Conservation (phyloP, 2,113 vertebrate species). For the Entelurus aequoreus region DNA sequence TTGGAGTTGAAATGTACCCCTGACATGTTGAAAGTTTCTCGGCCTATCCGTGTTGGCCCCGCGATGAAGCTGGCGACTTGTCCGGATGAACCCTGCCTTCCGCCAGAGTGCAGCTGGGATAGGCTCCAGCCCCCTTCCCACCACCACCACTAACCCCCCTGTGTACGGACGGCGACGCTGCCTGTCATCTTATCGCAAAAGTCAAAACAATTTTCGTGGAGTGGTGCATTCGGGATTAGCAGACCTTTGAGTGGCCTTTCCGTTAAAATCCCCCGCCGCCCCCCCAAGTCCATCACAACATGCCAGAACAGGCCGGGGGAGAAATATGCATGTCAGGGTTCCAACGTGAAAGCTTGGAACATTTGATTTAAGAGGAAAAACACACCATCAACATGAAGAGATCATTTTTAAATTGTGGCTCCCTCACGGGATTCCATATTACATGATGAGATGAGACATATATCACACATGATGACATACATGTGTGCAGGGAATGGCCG, state of each 20-base stretch:
- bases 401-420: neutral
- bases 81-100: too few relatives aligned
- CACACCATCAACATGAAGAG: neutral
- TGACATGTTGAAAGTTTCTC: neutral
- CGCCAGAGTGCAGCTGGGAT: too few relatives aligned
- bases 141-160: too few relatives aligned
- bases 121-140: too few relatives aligned
- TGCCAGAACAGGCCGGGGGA: slow-evolving; percentile 45
- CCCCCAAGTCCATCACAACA: slow-evolving; percentile 29
- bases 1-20: too few relatives aligned
- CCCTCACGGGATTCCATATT: slow-evolving; percentile 1
- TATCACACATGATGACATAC: neutral
- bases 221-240: slow-evolving; percentile 16
- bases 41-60: neutral
- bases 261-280: slow-evolving; percentile 3
- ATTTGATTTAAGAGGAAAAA: too few relatives aligned
- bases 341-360: too few relatives aligned
- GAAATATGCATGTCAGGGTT: slow-evolving; percentile 35
- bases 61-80: too few relatives aligned
- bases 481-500: neutral
- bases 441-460: slow-evolving; percentile 1
- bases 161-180: too few relatives aligned
- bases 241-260: slow-evolving; percentile 9
- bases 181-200: too few relatives aligned
- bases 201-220: slow-evolving; percentile 7